Evolutionary conservation across 2,888 invertebrate genomes (phyloP).

Genomic region (Falcaria lacertinaria): DNA sequence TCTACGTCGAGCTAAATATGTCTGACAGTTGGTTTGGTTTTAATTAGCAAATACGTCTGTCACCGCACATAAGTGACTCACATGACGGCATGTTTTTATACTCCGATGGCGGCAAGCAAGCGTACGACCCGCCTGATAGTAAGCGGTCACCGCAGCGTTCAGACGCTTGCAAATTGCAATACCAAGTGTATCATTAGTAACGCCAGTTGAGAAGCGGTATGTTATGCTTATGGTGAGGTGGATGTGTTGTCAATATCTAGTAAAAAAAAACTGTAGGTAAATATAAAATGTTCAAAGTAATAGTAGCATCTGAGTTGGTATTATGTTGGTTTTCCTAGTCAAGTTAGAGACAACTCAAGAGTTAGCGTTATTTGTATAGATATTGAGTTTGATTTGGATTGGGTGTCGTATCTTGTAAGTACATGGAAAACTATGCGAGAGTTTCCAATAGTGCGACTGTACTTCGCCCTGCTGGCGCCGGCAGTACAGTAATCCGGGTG

Average conservation of each 20-base stretch:
- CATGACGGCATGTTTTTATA: no score
- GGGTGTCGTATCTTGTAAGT: conserved; percentile 22
- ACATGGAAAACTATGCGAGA: conserved; percentile 28
- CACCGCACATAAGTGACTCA: no score
- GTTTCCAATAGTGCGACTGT: conserved; percentile 46
- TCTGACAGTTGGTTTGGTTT: not conserved
- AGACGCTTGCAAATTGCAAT: no score
- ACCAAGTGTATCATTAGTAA: no score
- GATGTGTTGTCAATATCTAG: no score
- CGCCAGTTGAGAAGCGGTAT: no score
- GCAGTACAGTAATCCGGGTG: conserved; percentile 58
- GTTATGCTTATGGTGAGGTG: no score
- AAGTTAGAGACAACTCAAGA: not conserved
- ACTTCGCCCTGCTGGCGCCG: conserved; percentile 51
- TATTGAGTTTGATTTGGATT: conserved; percentile 10
- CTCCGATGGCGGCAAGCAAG: no score
- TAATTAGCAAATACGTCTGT: not conserved
- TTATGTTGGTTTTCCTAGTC: not conserved
- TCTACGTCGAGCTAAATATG: not conserved
- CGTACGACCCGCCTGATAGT: no score
- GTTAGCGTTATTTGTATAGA: conserved; percentile 1
- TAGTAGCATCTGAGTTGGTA: not conserved
- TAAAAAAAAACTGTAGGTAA: no score
- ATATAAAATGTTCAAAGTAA: no score
- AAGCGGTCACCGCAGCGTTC: no score